Evolutionary conservation across 2,888 invertebrate genomes (phyloP), one percentile per base, ranked within the genome.

Genomic region (Agonopterix subpropinquella): DNA sequence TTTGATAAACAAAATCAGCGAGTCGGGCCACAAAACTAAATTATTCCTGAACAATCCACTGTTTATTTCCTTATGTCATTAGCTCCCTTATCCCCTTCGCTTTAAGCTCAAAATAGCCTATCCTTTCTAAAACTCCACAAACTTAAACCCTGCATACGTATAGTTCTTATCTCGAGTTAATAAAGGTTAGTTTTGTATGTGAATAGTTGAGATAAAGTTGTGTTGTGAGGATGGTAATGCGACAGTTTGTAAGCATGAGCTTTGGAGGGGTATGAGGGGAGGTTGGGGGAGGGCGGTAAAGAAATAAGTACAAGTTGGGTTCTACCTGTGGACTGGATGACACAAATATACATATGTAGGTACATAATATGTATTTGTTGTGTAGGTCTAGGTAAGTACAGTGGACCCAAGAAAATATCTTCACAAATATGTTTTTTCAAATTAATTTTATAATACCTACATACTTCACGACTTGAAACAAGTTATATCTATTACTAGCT

Each of bases 241-340:
- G 87, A 85, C 85, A 85, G 84, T 87, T 87, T 85, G 87, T 87
- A 87, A 86, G 87, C 87, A 87, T 87, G 86, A 87, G 85, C 80
- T 80, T 76, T 70, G 62, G 57, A 59, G 54, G 55, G 50, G 62
- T 54, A 41, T 61, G 55, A 57, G 56, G 53, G 57, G 64, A 11
- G 53, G 45, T 13, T 1, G 42, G 42, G 11, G 42, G 42, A 42
- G n/a, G 42, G n/a, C 8, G 42, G 42, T 39, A 11, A 42, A 42
- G 42, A 11, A 42, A 42, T n/a, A 42, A 42, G n/a, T 13, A 11
- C 11, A 42, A 42, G 42, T 42, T 42, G 11, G 28, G 28, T 28
- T 28, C 7, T 28, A 28, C 28, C 28, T 28, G 28, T 28, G 28
- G 28, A 28, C 28, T 28, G 28, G 7, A 28, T 28, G 28, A 28